Evolutionary conservation across 2,888 invertebrate genomes (phyloP).

Genomic region (Conchocele bisecta): DNA sequence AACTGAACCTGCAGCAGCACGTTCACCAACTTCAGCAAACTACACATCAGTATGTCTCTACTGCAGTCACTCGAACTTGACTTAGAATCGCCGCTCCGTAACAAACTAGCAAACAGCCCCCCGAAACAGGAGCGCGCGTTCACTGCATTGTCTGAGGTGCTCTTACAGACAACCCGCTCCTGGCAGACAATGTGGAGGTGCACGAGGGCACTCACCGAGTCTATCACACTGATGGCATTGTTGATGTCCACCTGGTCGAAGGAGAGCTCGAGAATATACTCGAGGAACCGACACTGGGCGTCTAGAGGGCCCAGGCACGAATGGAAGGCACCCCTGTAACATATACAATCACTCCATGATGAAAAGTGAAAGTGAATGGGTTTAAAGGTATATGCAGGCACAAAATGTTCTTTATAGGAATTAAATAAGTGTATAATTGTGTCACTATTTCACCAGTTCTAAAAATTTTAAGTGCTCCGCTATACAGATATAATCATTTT

Average conservation of each 20-base stretch:
- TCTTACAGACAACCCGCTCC: conserved; percentile 77
- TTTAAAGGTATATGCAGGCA: too few relatives aligned
- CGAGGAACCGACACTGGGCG: conserved; percentile 89
- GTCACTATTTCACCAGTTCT: too few relatives aligned
- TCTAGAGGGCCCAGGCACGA: conserved; percentile 86
- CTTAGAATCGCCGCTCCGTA: conserved; percentile 85
- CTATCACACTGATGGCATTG: conserved; percentile 89
- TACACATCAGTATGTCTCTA: conserved; percentile 79
- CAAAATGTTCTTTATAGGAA: too few relatives aligned
- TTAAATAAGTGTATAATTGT: too few relatives aligned
- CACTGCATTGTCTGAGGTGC: conserved; percentile 83
- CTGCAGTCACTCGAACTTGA: conserved; percentile 74
- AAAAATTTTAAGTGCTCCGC: too few relatives aligned
- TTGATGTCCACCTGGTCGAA: conserved; percentile 88
- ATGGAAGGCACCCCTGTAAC: conserved; percentile 83
- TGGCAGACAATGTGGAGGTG: conserved; percentile 78
- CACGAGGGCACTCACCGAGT: conserved; percentile 85
- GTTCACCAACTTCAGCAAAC: conserved; percentile 78
- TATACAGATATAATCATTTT: too few relatives aligned
- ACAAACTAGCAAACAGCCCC: conserved; percentile 88
- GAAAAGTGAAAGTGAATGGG: too few relatives aligned
- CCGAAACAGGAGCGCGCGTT: conserved; percentile 86
- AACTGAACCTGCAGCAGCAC: conserved; percentile 73
- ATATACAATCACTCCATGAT: too few relatives aligned
- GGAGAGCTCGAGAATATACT: conserved; percentile 87